These are phyloP conservation scores for Leucoraja erinaceus DNA, from an alignment of 2,113 vertebrate species.

Conservation along the genomic window DNA sequence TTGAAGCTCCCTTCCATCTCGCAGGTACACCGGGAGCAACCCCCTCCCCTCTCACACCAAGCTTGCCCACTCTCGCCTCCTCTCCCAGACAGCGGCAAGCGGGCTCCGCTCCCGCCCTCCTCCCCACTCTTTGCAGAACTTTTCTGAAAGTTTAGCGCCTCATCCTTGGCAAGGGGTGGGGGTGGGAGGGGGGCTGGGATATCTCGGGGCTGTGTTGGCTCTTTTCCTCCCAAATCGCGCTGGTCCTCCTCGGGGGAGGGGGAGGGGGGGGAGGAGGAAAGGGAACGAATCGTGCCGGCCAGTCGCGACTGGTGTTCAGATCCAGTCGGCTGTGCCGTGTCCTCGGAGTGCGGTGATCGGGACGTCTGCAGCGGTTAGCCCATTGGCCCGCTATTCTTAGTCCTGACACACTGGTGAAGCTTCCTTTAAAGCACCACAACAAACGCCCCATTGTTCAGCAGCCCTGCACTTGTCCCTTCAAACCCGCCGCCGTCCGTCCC, in stretches of 20 bases:
- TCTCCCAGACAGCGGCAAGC: no score
- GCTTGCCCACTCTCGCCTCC: background rate
- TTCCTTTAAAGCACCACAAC: slow-evolving; percentile 13
- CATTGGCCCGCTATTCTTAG: slow-evolving; percentile 34
- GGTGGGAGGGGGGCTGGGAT: background rate
- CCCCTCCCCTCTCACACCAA: background rate
- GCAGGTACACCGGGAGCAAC: background rate
- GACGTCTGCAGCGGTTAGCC: background rate
- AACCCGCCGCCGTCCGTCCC: background rate
- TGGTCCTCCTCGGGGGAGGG: background rate
- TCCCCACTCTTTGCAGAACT: background rate
- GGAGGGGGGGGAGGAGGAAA: no score
- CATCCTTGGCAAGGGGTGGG: background rate
- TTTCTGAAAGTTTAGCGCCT: slow-evolving; percentile 1
- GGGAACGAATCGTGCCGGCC: background rate
- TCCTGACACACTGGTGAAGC: background rate
- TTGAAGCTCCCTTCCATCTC: background rate
- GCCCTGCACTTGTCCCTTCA: background rate
- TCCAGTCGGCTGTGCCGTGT: background rate
- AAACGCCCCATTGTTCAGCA: slow-evolving; percentile 22
- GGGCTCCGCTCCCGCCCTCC: background rate
- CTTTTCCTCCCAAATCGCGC: background rate
- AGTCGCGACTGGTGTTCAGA: background rate
- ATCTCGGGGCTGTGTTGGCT: background rate
- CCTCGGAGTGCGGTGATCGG: background rate